Conservation (phyloP, 2,113 vertebrate species). For the Pipra filicauda region DNA sequence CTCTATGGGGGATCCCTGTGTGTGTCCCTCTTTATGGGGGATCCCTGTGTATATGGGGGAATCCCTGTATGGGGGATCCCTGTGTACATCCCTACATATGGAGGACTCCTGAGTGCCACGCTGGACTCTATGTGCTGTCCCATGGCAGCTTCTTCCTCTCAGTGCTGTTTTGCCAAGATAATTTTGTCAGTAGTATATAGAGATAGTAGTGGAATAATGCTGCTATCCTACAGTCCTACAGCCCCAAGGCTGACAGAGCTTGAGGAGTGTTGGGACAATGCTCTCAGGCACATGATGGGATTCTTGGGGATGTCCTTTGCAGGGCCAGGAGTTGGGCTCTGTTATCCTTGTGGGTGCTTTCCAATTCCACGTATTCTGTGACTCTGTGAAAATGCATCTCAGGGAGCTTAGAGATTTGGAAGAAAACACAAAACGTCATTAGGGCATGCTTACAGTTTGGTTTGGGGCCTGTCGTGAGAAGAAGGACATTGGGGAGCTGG, state of each 20-base stretch:
- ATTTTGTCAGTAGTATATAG: not conserved
- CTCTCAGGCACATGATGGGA: not conserved
- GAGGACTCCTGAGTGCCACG: rapidly evolving
- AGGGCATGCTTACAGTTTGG: not conserved
- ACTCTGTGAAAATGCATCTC: not conserved
- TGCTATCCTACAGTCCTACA: too few relatives aligned
- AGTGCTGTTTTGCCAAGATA: not conserved
- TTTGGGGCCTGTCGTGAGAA: not conserved
- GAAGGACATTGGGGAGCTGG: not conserved
- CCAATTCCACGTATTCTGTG: not conserved
- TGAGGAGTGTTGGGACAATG: not conserved
- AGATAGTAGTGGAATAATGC: rapidly evolving
- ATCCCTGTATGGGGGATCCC: too few relatives aligned
- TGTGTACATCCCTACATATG: not conserved
- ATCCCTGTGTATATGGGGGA: not conserved
- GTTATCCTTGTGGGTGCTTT: not conserved
- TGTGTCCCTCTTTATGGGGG: too few relatives aligned
- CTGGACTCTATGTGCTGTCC: not conserved
- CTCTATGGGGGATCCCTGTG: not conserved
- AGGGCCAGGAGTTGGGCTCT: not conserved
- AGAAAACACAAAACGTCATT: not conserved
- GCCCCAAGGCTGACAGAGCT: not conserved
- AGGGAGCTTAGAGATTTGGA: too few relatives aligned
- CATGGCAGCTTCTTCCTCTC: not conserved
- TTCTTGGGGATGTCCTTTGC: not conserved